These are phyloP conservation scores for Odobenus rosmarus DNA, from an alignment of 2,113 vertebrate species.

Conservation along the genomic window DNA sequence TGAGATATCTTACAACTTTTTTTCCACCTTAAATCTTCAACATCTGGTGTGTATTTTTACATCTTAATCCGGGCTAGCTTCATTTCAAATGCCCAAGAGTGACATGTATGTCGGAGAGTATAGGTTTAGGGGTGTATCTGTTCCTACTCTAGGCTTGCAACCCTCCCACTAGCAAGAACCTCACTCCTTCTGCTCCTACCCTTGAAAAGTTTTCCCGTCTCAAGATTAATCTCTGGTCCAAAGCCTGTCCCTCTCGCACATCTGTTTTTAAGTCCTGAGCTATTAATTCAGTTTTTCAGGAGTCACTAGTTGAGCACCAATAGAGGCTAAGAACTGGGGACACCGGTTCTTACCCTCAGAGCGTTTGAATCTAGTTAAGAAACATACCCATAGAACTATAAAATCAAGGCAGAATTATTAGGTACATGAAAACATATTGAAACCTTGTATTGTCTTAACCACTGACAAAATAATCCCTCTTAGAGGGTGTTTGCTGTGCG, in stretches of 20 bases:
- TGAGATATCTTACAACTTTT: neutral
- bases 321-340: neutral
- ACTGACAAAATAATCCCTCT: neutral
- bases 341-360: neutral
- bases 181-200: neutral
- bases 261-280: neutral
- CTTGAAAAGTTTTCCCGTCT: neutral
- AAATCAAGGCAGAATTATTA: neutral
- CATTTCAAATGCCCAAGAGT: neutral
- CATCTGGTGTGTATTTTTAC: neutral
- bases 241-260: neutral
- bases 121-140: neutral
- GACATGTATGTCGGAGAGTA: fast-evolving
- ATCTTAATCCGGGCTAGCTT: neutral
- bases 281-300: neutral
- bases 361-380: neutral
- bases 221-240: neutral
- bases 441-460: neutral
- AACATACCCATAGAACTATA: neutral
- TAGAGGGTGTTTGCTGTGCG: neutral
- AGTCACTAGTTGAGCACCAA: neutral
- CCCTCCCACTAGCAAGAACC: neutral
- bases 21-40: neutral
- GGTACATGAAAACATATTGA: neutral
- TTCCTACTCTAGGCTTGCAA: fast-evolving